Evolutionary conservation across 2,113 vertebrate genomes (phyloP), one percentile per base, ranked within the genome.

Genomic region (Mungos mungo): DNA sequence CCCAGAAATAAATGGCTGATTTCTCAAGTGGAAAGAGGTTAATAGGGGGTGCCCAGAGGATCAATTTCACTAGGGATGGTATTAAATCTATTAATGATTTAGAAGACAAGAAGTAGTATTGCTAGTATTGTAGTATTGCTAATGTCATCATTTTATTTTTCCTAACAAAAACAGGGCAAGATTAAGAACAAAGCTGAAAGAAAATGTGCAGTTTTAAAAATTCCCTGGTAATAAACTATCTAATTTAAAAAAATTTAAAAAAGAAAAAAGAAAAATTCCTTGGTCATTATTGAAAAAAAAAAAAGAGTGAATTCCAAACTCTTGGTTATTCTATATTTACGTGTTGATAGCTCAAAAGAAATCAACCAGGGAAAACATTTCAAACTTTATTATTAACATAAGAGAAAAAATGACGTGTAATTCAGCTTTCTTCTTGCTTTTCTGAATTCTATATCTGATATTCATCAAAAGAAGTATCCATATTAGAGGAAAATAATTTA

Each of bases 61-160:
- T 92, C 63, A 90, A 41, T 90, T 90, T 82, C 86, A 85, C 47
- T 72, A 21, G 6, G 25, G 11, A 68, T 81, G 9, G 0, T 33
- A 8, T 97, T 95, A 45, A 90, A 95, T 93, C 60, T 86, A 10
- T 69, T 95, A 92, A 71, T 72, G 88, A 86, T 71, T 96, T 95
- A 38, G 50, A 83, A 96, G 68, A 81, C 13, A 90, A 68, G 33
- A 35, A 84, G 60, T 19, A 38, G 15, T 88, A 95, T 96, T 66
- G 45, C 65, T 90, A 68, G n/a, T n/a, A n/a, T n/a, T 87, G 60
- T 19, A 38, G 15, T 88, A 95, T 96, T 66, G 45, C 65, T 90
- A 68, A 52, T 60, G 23, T 84, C 81, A 81, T 77, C 33, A 92
- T 92, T 86, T 87, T 97, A 57, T 41, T 96, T 93, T 38, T 41